Conservation (phyloP, 2,797 vertebrate species). For the Tarsius wallacei region DNA sequence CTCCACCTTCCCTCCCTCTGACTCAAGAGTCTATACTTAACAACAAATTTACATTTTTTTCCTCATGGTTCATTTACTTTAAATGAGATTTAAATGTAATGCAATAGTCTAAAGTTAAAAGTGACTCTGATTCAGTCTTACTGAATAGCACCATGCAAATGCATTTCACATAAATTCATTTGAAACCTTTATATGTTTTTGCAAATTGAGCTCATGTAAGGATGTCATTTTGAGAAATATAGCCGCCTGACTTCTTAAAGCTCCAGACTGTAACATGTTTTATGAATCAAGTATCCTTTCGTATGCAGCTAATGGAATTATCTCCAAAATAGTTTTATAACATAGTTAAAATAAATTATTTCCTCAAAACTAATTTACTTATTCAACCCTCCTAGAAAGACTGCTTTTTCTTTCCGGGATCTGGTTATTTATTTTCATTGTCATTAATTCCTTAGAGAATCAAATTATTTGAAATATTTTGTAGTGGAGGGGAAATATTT, state of each 20-base stretch:
- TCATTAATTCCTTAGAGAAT: conserved; percentile 42
- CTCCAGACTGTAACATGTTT: conserved; percentile 59
- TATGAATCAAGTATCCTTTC: conserved; percentile 70
- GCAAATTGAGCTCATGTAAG: conserved; percentile 56
- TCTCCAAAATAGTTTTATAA: conserved; percentile 71
- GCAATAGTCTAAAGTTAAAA: conserved; percentile 60
- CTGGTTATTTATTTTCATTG: conserved; percentile 51
- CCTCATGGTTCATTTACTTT: conserved; percentile 35
- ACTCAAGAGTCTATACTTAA: conserved; percentile 32
- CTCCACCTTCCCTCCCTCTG: not conserved
- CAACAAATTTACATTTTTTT: conserved; percentile 31
- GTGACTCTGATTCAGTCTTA: conserved; percentile 23
- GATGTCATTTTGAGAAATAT: conserved; percentile 70
- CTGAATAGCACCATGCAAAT: conserved; percentile 57
- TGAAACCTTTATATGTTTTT: conserved; percentile 68
- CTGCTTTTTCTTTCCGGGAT: conserved; percentile 26
- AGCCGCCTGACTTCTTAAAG: conserved; percentile 39
- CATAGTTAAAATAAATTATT: conserved; percentile 72
- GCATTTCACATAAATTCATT: conserved; percentile 61
- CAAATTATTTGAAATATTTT: conserved; percentile 59
- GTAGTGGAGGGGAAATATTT: conserved; percentile 9
- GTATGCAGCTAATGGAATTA: conserved; percentile 74
- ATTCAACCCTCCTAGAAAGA: conserved; percentile 16
- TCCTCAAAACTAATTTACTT: conserved; percentile 73
- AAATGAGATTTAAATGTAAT: conserved; percentile 73